phyloP scores from a whole-genome alignment of 2,797 vertebrate species.

The Chloroceryle amazona region DNA sequence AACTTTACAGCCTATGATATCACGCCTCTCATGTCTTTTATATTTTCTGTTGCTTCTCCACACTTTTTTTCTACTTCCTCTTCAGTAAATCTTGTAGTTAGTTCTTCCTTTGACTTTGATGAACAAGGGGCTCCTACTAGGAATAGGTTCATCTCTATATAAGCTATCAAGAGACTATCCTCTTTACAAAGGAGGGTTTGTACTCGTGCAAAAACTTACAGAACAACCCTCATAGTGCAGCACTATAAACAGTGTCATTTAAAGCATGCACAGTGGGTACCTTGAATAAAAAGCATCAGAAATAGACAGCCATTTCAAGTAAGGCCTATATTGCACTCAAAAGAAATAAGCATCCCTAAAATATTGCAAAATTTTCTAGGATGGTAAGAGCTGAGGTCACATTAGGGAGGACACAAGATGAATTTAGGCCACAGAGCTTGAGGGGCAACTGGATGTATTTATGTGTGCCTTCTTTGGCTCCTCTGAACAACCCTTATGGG shows the following conservation, averaged over 20 bases:
- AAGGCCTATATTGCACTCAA: neutral
- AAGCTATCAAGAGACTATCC: neutral
- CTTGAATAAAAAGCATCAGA: neutral
- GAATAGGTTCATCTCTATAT: neutral
- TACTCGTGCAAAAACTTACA: neutral
- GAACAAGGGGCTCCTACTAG: neutral
- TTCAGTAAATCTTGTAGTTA: neutral
- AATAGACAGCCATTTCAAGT: neutral
- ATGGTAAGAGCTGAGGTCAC: neutral
- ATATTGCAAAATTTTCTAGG: neutral
- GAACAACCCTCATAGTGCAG: neutral
- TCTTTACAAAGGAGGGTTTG: neutral
- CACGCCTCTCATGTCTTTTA: neutral
- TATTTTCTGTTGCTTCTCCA: neutral
- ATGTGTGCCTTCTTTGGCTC: rapidly evolving
- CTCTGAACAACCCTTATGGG: neutral
- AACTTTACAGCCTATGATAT: too few relatives aligned
- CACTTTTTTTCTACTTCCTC: neutral
- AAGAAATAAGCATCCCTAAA: neutral
- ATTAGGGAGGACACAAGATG: neutral
- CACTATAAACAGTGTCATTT: neutral
- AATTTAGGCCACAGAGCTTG: neutral
- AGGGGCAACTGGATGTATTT: neutral
- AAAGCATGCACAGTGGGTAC: neutral
- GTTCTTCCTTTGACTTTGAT: neutral